Percentiles rank a stretch among this genome's conserved stretches.
phyloP scores from a whole-genome alignment of 2,797 vertebrate species.

The Chelon labrosus region DNA sequence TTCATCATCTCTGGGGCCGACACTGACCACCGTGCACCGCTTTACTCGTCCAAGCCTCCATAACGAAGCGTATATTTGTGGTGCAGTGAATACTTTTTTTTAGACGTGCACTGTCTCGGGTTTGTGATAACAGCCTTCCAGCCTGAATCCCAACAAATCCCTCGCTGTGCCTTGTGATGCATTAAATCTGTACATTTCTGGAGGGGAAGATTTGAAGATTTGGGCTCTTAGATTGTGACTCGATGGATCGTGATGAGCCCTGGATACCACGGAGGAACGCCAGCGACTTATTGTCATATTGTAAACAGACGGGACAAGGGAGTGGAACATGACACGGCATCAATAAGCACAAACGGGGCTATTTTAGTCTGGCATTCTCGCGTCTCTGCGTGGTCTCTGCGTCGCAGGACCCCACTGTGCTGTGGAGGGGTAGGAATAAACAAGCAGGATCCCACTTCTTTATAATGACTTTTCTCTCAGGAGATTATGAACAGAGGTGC shows the following conservation, averaged over 20 bases:
- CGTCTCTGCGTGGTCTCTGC: conserved; percentile 42
- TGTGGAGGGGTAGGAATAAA: conserved; percentile 54
- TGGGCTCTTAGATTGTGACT: conserved; percentile 45
- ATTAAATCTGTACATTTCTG: conserved; percentile 51
- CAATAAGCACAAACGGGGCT: conserved; percentile 55
- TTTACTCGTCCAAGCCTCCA: neutral
- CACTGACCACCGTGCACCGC: too few species aligned
- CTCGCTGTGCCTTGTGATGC: conserved; percentile 10
- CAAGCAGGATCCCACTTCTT: conserved; percentile 24
- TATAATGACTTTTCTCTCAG: conserved; percentile 58
- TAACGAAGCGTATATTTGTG: neutral
- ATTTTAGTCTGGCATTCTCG: conserved; percentile 38
- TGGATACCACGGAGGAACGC: conserved; percentile 31
- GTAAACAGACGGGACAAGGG: conserved; percentile 48
- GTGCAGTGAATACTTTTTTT: neutral
- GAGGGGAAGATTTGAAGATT: conserved; percentile 58
- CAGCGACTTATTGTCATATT: conserved; percentile 49
- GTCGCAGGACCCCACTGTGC: conserved; percentile 52
- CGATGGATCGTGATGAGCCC: conserved; percentile 33
- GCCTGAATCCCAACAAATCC: conserved; percentile 5
- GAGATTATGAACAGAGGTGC: conserved; percentile 57
- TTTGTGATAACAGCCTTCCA: neutral
- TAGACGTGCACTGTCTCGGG: conserved; percentile 3
- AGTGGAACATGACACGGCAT: conserved; percentile 61
- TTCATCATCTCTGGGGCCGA: neutral